Evolutionary conservation across 2,888 invertebrate genomes (phyloP), one percentile per base, ranked within the genome.

Genomic region (Camptogramma bilineatum): DNA sequence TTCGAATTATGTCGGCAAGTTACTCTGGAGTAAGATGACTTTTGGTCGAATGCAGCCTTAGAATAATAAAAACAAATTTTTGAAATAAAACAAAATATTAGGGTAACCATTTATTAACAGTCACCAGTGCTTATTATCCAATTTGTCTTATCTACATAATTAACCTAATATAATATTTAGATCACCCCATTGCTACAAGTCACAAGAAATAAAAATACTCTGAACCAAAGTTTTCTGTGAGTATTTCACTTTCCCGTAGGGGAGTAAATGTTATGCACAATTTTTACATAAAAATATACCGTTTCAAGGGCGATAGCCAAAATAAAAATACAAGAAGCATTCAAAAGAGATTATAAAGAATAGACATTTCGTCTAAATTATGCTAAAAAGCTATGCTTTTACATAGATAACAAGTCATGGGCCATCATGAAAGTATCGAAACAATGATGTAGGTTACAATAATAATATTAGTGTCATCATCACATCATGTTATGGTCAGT

Each of bases 121-220:
- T 70, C 78, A 77, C 81, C 80, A 69, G 72, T 70, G 71, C 77
- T 75, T 77, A 76, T 66, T 71, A 74, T 75, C 76, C 77, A 78
- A 76, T 73, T 79, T 77, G 73, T 79, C 76, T 77, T 79, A 70
- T 68, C 74, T 78, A 77, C 73, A 76, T 71, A 72, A 72, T 73
- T 76, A 79, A 62, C 73, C 75, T 80, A 79, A 69, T 66, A 66
- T 66, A 65, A 56, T 39, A 39, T 48, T 50, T 71, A 69, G 66
- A 72, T 65, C 73, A 69, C 63, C 73, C 73, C 62, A 34, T 62
- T 62, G 46, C 60, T 69, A 69, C 69, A 59, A 66, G 47, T 47
- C 1, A 58, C 66, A 63, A 69, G 62, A 69, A 65, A 64, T 64
- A 61, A 62, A 68, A 70, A 68, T 52, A 56, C 65, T 65, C 65